Evolutionary conservation across 2,888 invertebrate genomes (phyloP).

Genomic region (Ryuthela nishihirai): DNA sequence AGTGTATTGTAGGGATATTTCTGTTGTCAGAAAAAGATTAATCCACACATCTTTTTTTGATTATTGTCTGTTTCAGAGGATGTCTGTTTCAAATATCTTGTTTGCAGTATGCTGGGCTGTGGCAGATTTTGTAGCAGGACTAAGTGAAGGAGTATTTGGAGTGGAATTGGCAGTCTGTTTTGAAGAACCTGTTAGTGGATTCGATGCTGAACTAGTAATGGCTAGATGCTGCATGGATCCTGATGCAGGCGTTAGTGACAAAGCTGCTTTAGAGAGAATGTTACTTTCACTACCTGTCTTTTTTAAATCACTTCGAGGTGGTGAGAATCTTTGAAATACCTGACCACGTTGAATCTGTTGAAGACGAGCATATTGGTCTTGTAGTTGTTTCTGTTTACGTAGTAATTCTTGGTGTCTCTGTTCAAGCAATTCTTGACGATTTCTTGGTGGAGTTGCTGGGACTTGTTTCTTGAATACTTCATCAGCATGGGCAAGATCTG

Average conservation of each 20-base stretch:
- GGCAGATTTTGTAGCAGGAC: conserved; percentile 2
- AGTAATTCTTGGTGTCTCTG: conserved; percentile 82
- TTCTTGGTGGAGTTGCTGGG: conserved; percentile 8
- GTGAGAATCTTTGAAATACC: conserved; percentile 16
- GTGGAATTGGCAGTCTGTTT: conserved; percentile 19
- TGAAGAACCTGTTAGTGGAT: conserved; percentile 22
- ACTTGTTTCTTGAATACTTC: conserved; percentile 10
- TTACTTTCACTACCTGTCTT: conserved; percentile 87
- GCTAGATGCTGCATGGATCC: conserved; percentile 64
- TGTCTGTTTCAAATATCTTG: conserved; percentile 77
- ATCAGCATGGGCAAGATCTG: too few relatives aligned
- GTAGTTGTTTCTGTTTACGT: conserved; percentile 81
- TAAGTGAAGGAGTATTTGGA: conserved; percentile 17
- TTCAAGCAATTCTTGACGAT: conserved; percentile 60
- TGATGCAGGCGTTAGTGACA: conserved; percentile 55
- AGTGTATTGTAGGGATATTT: too few relatives aligned
- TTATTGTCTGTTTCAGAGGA: conserved; percentile 74
- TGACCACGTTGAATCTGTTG: conserved; percentile 72
- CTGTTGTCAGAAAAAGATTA: too few relatives aligned
- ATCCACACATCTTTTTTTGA: too few relatives aligned
- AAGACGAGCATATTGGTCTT: conserved; percentile 84
- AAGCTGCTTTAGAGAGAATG: conserved; percentile 74
- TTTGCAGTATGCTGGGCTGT: conserved; percentile 1
- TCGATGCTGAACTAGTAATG: conserved; percentile 25
- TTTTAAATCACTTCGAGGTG: conserved; percentile 58